Percentiles rank a stretch among this genome's conserved stretches.
Evolutionary conservation across 2,797 vertebrate species (phyloP).

Genomic region (Dipus sagitta): DNA sequence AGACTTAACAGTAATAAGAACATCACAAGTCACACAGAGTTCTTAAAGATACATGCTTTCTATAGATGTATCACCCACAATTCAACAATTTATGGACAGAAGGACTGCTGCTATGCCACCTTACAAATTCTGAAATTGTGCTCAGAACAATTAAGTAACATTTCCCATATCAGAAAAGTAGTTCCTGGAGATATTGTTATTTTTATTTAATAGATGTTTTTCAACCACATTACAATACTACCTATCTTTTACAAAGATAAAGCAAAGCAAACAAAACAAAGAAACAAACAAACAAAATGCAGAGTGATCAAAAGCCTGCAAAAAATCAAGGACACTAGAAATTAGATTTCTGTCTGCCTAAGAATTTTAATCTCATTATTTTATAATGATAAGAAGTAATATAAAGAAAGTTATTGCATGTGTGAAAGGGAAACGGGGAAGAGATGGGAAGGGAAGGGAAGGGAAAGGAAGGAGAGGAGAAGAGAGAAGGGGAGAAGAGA

Average conservation of each 20-base stretch:
- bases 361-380: neutral
- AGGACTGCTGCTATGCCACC: neutral
- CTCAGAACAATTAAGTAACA: constrained; percentile 59
- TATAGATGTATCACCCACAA: neutral
- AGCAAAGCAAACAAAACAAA: neutral
- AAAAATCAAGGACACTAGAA: neutral
- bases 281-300: neutral
- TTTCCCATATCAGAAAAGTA: constrained; percentile 61
- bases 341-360: neutral
- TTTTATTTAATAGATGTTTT: constrained; percentile 62
- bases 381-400: neutral
- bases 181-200: constrained; percentile 58
- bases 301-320: neutral
- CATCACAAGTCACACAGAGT: rapidly evolving
- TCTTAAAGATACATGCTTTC: neutral
- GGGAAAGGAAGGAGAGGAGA: too few relatives aligned
- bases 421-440: too few relatives aligned
- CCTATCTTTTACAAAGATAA: neutral
- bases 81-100: neutral
- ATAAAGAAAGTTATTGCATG: neutral
- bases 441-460: neutral
- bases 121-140: constrained; percentile 25
- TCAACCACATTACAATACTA: constrained; percentile 59
- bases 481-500: too few relatives aligned
- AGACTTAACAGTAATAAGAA: neutral